Conservation (phyloP, 1,140 invertebrate species). For the Drosophila varians region DNA sequence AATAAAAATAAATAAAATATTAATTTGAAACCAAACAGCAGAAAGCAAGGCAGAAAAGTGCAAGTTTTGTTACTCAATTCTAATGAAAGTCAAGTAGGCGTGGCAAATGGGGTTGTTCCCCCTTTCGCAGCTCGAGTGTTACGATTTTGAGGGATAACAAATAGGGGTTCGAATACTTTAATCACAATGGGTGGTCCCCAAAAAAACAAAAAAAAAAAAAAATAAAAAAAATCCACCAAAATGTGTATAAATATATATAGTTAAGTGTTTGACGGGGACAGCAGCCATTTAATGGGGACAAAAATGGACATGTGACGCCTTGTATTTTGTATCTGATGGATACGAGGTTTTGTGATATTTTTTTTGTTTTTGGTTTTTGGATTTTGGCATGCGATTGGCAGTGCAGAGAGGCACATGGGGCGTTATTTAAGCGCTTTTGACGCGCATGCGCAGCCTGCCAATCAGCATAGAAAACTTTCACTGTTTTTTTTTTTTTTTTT, state of each 20-base stretch:
- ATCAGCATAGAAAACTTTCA: slow-evolving; percentile 77
- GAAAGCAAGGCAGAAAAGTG: slow-evolving; percentile 10
- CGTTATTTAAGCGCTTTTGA: slow-evolving; percentile 56
- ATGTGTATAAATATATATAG: neutral
- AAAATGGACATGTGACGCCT: slow-evolving; percentile 58
- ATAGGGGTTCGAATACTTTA: neutral
- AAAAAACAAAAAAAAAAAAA: no score
- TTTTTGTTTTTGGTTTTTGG: slow-evolving; percentile 12
- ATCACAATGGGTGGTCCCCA: slow-evolving; percentile 29
- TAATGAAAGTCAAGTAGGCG: slow-evolving; percentile 36
- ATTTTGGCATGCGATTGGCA: slow-evolving; percentile 72
- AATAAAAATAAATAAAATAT: neutral
- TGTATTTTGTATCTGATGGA: slow-evolving; percentile 24
- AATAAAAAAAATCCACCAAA: slow-evolving; percentile 3
- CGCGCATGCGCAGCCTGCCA: slow-evolving; percentile 71
- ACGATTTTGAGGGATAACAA: neutral
- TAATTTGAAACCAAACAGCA: neutral
- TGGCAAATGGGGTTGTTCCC: slow-evolving; percentile 23
- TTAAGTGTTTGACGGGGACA: neutral
- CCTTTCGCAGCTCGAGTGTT: neutral
- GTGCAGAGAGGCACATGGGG: slow-evolving; percentile 42
- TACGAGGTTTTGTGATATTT: neutral
- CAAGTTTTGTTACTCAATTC: slow-evolving; percentile 41
- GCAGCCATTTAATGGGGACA: slow-evolving; percentile 15
- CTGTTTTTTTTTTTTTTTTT: no score